Evolutionary conservation across 1,140 invertebrate genomes (phyloP), one percentile per base, ranked within the genome.

Genomic region (Neuroterus valhalla): DNA sequence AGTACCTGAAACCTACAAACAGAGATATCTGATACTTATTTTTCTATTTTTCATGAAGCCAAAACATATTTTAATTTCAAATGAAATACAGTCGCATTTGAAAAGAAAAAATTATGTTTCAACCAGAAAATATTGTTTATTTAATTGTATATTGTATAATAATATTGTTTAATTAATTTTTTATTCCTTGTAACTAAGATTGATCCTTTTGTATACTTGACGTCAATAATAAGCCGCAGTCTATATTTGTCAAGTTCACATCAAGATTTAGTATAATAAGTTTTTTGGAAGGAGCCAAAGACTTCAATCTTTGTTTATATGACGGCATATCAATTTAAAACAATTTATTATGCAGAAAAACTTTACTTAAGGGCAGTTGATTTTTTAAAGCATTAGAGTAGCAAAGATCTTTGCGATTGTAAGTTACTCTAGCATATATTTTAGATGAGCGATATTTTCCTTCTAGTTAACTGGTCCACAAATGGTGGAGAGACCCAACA

Each of bases 401-500:
- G n/a, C 55, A 72, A 10, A 74, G 21, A 74, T 68, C 62, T 14
- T 62, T 66, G 12, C 50, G 31, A 46, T 75, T 75, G 50, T 10
- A 66, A 17, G 66, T 71, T 3, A 68, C 46, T 10, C n/a, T 50
- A 10, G 68, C 43, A 55, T 75, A 75, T 10, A 43, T 44, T n/a
- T 78, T 72, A 11, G 70, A 66, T 38, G 66, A 19, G 48, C 66
- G 43, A 46, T 80, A 74, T 19, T 68, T 73, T 10, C 44, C 69
- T 66, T 80, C 71, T 45, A 66, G 70, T 45, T n/a, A n/a, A n/a
- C n/a, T n/a, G n/a, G n/a, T 70, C 38, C 67, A 80, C 23, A 77
- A 75, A 66, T 75, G 62, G 43, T 38, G 42, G 2, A 71, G 66
- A 6, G 78, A 73, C 3, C 75, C 71, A 10, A 77, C 50, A 44